Evolutionary conservation across 2,113 vertebrate species (phyloP), one percentile per base, ranked within the genome.

Genomic region (Microtus richardsoni): DNA sequence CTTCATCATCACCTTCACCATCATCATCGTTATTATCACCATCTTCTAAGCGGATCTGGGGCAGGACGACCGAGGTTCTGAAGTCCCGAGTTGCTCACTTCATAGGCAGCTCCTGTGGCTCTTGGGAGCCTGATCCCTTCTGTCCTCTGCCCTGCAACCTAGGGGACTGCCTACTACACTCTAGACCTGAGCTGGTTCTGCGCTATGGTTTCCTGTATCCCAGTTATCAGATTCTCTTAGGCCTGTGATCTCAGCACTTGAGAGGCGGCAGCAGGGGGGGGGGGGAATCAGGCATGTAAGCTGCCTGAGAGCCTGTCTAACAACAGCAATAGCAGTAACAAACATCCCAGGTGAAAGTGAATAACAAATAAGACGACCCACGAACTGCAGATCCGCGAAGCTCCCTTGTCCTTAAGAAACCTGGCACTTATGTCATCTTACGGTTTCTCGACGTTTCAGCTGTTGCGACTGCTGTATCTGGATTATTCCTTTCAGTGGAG

Each of bases 401-500:
- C 16, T 19, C 33, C 36, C 19, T 70, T 87, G 17, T 52, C 44
- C 33, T 70, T 16, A n/a, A 3, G n/a, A 33, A 49, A 87, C 84
- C 52, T 36, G 68, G 54, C 30, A 49, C 26, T 89, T 26, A 41
- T 17, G 92, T 87, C 5, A 68, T 36, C 10, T 68, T n/a, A 58
- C 12, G 6, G 62, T 41, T 60, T n/a, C 80, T 60, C 36, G 16
- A 83, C 47, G 24, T 90, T 91, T 88, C 91, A 78, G 36, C 49
- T 68, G 16, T n/a, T 52, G 14, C 54, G 64, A 2, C 54, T 62
- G 49, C 30, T 93, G 12, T 62, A 0, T 83, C 30, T 22, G 1
- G 49, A 13, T 84, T 91, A 24, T 73, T 73, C 30, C 52, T 95
- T 49, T 66, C 89, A 87, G 71, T 54, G 12, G 12, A 79, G 60